phyloP scores from a whole-genome alignment of 2,797 vertebrate species.

The Channa striata region DNA sequence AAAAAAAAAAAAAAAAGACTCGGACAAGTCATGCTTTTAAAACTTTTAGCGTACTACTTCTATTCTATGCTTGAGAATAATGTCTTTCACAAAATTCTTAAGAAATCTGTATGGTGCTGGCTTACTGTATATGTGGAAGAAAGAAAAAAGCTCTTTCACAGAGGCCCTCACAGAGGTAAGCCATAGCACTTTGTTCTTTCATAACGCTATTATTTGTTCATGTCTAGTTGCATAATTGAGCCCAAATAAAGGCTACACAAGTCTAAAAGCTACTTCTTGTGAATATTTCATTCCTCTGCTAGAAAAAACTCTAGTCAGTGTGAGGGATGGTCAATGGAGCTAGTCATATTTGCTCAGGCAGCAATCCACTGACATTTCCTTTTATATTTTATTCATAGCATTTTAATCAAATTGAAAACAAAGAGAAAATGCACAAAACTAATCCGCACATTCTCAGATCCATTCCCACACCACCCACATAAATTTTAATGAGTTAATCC shows the following conservation, averaged over 20 bases:
- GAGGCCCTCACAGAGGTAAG: conserved; percentile 30
- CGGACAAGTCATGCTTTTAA: conserved; percentile 58
- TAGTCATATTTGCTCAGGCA: conserved; percentile 17
- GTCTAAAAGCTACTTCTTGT: conserved; percentile 70
- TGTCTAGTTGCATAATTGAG: conserved; percentile 72
- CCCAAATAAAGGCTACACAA: conserved; percentile 54
- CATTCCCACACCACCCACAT: conserved; percentile 6
- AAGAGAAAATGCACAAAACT: conserved; percentile 15
- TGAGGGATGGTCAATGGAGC: not conserved
- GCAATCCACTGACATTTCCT: conserved; percentile 7
- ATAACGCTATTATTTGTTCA: conserved; percentile 59
- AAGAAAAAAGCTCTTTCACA: conserved; percentile 19
- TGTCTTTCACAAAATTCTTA: conserved; percentile 26
- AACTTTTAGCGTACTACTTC: conserved; percentile 33
- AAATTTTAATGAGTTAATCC: conserved; percentile 15
- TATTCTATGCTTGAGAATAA: conserved; percentile 40
- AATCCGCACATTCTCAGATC: conserved; percentile 15
- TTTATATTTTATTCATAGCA: conserved; percentile 28
- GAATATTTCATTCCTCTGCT: conserved; percentile 76
- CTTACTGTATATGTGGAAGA: conserved; percentile 13
- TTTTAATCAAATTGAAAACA: conserved; percentile 20
- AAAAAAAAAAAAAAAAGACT: conserved; percentile 13
- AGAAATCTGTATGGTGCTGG: not conserved
- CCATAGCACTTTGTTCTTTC: conserved; percentile 52
- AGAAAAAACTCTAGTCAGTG: conserved; percentile 40